phyloP scores from a whole-genome alignment of 2,888 invertebrate species.

The Cephus pulcher region DNA sequence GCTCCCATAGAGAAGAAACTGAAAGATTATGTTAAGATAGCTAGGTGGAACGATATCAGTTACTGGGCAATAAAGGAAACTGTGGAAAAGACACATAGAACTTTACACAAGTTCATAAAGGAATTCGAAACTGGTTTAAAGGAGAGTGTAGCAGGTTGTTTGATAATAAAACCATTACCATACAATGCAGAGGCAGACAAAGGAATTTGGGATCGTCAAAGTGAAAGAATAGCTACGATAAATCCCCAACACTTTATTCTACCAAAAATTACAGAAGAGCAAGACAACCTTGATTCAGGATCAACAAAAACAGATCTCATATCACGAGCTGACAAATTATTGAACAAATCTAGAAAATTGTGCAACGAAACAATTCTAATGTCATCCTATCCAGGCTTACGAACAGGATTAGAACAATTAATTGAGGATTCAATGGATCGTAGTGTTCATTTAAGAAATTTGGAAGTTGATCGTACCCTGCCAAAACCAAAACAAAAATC shows the following conservation, averaged over 20 bases:
- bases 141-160: conserved; percentile 42
- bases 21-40: conserved; percentile 94
- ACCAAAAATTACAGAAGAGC: background rate
- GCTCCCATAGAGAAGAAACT: conserved; percentile 91
- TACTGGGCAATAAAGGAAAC: conserved; percentile 94
- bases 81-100: conserved; percentile 88
- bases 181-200: conserved; percentile 57
- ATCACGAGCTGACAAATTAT: conserved; percentile 65
- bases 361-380: conserved; percentile 74
- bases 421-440: conserved; percentile 76
- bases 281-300: background rate
- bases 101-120: conserved; percentile 86
- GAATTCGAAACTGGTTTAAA: conserved; percentile 78
- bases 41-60: conserved; percentile 93
- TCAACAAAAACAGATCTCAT: conserved; percentile 51
- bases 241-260: conserved; percentile 63
- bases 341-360: conserved; percentile 73
- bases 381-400: conserved; percentile 72
- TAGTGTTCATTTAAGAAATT: conserved; percentile 75
- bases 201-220: conserved; percentile 59
- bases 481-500: conserved; percentile 81
- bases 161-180: conserved; percentile 61
- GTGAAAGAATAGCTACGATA: conserved; percentile 52
- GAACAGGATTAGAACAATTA: conserved; percentile 75
- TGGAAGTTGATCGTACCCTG: conserved; percentile 69